Conservation (phyloP, 2,113 vertebrate species). For the Azemiops feae region DNA sequence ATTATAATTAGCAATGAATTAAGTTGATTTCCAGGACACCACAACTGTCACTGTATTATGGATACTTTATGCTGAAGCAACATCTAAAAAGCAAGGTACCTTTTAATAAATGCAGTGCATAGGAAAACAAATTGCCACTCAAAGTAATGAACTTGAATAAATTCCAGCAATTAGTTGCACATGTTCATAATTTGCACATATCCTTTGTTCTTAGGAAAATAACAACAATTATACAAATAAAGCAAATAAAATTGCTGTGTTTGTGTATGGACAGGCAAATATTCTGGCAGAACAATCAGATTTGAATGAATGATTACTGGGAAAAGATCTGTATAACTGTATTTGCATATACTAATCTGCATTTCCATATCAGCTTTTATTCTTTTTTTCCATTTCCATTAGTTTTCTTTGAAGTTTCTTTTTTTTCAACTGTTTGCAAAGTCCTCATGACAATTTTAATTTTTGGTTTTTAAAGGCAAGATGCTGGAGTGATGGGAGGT, state of each 20-base stretch:
- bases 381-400: not conserved
- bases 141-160: conserved; percentile 9
- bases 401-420: not conserved
- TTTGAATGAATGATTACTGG: not conserved
- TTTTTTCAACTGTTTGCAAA: not conserved
- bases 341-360: not conserved
- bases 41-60: not conserved
- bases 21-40: conserved; percentile 14
- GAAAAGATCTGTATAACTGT: not conserved
- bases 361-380: not conserved
- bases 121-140: not conserved
- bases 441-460: not conserved
- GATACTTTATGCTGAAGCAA: conserved; percentile 14
- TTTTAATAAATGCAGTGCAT: not conserved
- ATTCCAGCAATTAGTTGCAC: not conserved
- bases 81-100: not conserved
- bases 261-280: conserved; percentile 23
- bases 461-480: not conserved
- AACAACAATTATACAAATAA: conserved; percentile 14
- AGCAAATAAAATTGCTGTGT: conserved; percentile 9
- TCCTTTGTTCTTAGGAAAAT: conserved; percentile 17
- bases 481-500: not conserved
- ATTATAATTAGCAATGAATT: conserved; percentile 5
- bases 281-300: conserved; percentile 21
- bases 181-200: not conserved